Evolutionary conservation across 2,888 invertebrate genomes (phyloP), one percentile per base, ranked within the genome.

Genomic region (Merodon equestris): DNA sequence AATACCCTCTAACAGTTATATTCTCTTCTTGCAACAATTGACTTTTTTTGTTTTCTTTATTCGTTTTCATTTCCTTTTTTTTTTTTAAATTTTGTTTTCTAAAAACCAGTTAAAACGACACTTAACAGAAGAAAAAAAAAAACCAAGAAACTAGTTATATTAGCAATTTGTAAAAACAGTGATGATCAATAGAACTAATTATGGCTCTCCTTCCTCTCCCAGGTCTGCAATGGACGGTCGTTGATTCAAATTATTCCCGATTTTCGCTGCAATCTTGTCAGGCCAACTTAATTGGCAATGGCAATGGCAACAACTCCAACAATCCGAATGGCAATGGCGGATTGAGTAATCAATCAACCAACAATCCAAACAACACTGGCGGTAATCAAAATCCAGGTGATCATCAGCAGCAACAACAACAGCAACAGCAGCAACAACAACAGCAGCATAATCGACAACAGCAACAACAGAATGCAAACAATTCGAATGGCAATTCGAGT

Each of bases 151-250:
- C 27, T 68, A 82, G 66, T 57, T 81, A 66, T 70, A 57, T 56
- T 53, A 68, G 79, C 64, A 56, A 73, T 44, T 63, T 14, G 36
- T 72, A 47, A 82, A 82, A 38, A 53, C 27, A 27, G 27, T 67
- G 61, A 82, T 58, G 53, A 75, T 79, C 72, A 73, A 51, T 61
- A 79, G 82, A 85, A 84, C 68, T 82, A 81, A 88, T 87, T 83
- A 84, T 84, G 84, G 84, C 85, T 85, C 87, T 87, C 88, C 86
- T 88, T 88, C 88, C 91, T 91, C 90, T 90, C 92, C 92, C 93
- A 94, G 94, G 94, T 91, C 93, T 94, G 90, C 94, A 94, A 91
- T 95, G 95, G 95, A 93, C 93, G 90, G 93, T 94, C 91, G 92
- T 94, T 92, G 94, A 95, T 91, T 93, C 94, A 90, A 92, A 93